phyloP scores from a whole-genome alignment of 2,888 invertebrate genomes.

The Ganaspis brasiliensis region DNA sequence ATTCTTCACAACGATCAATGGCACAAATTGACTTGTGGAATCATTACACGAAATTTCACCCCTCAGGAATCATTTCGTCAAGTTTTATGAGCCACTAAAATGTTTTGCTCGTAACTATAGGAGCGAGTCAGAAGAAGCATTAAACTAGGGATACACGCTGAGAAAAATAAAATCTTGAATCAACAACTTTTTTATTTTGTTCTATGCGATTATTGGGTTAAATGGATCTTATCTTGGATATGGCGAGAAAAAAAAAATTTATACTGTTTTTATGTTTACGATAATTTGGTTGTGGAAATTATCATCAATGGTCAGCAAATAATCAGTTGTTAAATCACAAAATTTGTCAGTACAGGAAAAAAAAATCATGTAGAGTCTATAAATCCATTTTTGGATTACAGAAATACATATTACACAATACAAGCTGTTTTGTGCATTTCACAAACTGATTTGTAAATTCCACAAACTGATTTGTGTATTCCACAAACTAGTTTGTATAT shows the following conservation, averaged over 20 bases:
- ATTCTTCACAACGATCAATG: neutral
- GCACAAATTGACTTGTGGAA: constrained; percentile 4
- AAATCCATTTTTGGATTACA: too few species aligned
- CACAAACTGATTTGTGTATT: too few species aligned
- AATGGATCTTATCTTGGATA: neutral
- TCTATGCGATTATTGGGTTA: neutral
- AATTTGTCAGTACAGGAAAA: too few species aligned
- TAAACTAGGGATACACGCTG: neutral
- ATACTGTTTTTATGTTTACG: neutral
- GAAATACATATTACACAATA: too few species aligned
- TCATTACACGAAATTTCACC: constrained; percentile 38
- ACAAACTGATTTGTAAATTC: too few species aligned
- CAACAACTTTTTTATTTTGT: neutral
- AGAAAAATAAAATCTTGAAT: constrained; percentile 6
- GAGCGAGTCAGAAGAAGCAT: neutral
- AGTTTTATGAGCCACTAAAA: constrained; percentile 24
- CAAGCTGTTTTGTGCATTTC: too few species aligned
- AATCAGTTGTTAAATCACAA: too few species aligned
- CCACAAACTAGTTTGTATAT: too few species aligned
- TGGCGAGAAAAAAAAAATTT: neutral
- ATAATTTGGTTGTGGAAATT: too few species aligned
- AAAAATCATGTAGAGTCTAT: too few species aligned
- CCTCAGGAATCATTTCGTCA: neutral
- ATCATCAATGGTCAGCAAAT: too few species aligned
- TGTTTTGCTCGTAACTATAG: constrained; percentile 29